phyloP scores from a whole-genome alignment of 2,797 vertebrate species.

The Poecilia wingei region DNA sequence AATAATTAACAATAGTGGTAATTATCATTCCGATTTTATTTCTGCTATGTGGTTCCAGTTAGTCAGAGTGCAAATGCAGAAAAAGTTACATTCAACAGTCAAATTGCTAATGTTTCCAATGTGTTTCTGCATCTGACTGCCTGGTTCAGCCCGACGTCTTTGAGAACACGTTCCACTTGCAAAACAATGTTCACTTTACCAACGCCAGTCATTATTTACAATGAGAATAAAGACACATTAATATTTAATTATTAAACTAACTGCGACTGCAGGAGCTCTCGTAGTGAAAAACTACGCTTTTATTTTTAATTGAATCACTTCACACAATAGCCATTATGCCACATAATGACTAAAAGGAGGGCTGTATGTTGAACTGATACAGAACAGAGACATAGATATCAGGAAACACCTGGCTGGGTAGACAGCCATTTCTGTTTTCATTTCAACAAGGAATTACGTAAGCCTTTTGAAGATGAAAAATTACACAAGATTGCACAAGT shows the following conservation, averaged over 20 bases:
- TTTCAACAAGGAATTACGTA: constrained; percentile 9
- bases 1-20: not conserved
- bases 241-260: constrained; percentile 24
- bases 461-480: constrained; percentile 10
- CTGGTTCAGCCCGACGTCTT: not conserved
- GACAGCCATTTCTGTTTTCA: constrained; percentile 13
- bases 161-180: not conserved
- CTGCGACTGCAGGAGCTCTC: constrained; percentile 16
- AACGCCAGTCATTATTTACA: not conserved
- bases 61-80: not conserved
- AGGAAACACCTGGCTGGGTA: constrained; percentile 25
- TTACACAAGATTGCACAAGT: constrained; percentile 6
- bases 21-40: not conserved
- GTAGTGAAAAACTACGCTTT: constrained; percentile 13
- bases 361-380: constrained; percentile 15
- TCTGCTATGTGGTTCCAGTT: not conserved
- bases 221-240: constrained; percentile 5
- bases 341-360: constrained; percentile 52
- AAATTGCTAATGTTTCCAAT: not conserved
- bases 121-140: not conserved
- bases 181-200: not conserved
- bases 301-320: constrained; percentile 41
- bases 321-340: constrained; percentile 19
- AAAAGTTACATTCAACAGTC: not conserved
- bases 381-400: constrained; percentile 24